Base-by-base conservation (phyloP, 2,797 vertebrate species). In the Mareca strepera region DNA sequence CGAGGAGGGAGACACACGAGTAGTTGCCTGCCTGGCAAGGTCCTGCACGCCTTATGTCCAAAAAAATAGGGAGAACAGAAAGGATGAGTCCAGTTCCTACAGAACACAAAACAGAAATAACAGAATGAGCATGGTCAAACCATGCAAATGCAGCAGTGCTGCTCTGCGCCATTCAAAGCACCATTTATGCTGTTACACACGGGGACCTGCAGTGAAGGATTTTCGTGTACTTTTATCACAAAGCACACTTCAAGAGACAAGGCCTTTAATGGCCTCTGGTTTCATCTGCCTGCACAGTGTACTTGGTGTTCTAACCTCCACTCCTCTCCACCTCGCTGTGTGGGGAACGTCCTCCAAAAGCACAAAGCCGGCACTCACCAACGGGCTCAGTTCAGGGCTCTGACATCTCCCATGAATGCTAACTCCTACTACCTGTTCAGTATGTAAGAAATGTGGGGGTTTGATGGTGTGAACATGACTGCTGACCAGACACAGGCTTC, bases 281-380 rank as follows among this genome's bases (percentile, higher is more conserved):
- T 93, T 95, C 58, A 83, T 69, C 82, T 11, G 13, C 12, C 88
- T 89, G 44, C 39, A 66, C 90, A 69, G 37, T 22, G 44, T 9
- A 66, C 68, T 83, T 92, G 82, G 67, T 85, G 87, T 62, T 85
- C 72, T 82, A 82, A 50, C 56, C 82, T 85, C 82, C 66, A 25
- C 82, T 96, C 82, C 68, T 50, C 63, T 89, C 6, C n/a, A 78
- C 41, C 76, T 88, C 26, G 0, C 80, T 83, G 66, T 26, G 70
- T 8, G 53, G 39, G 35, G 66, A 39, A 93, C 85, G 48, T 68
- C 48, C n/a, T 82, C 93, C 79, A 59, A 62, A 89, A 81, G 46
- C 69, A 87, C 43, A 5, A 48, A 86, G 88, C 41, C 84, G 44
- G 58, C 33, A 74, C 58, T 83, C 25, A 15, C 6, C 64, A 87